Conservation (phyloP, 2,797 vertebrate genomes). For the Siniperca scherzeri region DNA sequence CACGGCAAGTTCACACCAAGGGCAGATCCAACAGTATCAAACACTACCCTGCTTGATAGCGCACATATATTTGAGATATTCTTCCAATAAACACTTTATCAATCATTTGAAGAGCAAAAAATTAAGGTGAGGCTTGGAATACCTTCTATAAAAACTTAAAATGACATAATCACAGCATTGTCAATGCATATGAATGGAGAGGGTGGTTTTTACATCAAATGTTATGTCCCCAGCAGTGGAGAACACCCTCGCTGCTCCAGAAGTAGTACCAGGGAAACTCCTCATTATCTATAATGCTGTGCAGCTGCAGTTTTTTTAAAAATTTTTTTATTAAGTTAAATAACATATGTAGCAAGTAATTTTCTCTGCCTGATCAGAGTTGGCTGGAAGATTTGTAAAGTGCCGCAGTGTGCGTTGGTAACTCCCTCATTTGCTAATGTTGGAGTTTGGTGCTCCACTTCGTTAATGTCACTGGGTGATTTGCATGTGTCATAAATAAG, state of each 20-base stretch:
- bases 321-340: not conserved
- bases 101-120: not conserved
- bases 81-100: not conserved
- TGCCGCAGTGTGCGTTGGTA: not conserved
- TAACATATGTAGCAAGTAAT: not conserved
- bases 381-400: not conserved
- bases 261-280: not conserved
- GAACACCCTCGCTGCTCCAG: not conserved
- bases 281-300: not conserved
- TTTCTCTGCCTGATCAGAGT: not conserved
- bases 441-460: not conserved
- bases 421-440: constrained; percentile 22
- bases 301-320: not conserved
- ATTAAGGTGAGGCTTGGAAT: not conserved
- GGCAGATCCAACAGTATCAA: not conserved
- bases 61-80: not conserved
- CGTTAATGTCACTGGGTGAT: constrained; percentile 10
- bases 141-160: not conserved
- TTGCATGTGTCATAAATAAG: constrained; percentile 11
- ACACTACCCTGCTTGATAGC: not conserved
- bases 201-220: not conserved
- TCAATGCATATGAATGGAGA: not conserved
- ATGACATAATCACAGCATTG: not conserved
- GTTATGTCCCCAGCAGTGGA: not conserved
- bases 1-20: not conserved